phyloP scores from a whole-genome alignment of 2,888 invertebrate genomes.

The Drosophila barbarae region DNA sequence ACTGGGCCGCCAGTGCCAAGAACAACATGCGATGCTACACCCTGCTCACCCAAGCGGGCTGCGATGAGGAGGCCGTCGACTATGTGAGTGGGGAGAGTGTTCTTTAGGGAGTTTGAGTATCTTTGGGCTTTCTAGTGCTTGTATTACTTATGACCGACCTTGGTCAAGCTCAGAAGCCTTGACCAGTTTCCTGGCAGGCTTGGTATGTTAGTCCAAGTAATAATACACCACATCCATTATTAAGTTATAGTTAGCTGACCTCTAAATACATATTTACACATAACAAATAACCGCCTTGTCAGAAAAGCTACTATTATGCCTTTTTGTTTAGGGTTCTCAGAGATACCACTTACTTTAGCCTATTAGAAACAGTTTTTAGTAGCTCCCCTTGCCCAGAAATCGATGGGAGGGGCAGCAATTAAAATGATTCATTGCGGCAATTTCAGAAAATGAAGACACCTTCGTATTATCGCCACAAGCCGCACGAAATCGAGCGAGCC shows the following conservation, averaged over 20 bases:
- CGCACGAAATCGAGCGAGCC: conserved; percentile 88
- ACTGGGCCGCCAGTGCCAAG: conserved; percentile 91
- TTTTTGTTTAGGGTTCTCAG: not conserved
- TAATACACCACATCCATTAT: conserved; percentile 1
- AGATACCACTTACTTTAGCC: not conserved
- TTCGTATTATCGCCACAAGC: conserved; percentile 87
- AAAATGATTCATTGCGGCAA: conserved; percentile 46
- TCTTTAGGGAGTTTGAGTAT: too few relatives aligned
- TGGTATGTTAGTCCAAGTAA: not conserved
- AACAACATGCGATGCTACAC: conserved; percentile 89
- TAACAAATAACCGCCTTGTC: conserved; percentile 1
- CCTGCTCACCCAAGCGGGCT: conserved; percentile 88
- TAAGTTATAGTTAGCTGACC: conserved; percentile 1
- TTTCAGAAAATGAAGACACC: conserved; percentile 90
- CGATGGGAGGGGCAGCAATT: conserved; percentile 32
- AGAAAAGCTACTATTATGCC: not conserved
- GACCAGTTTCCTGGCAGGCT: conserved; percentile 5
- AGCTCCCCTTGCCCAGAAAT: not conserved
- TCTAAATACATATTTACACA: conserved; percentile 4
- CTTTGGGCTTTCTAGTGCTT: not conserved
- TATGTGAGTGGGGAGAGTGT: conserved; percentile 83
- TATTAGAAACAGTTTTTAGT: not conserved
- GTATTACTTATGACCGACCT: not conserved
- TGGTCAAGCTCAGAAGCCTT: not conserved
- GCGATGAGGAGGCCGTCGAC: conserved; percentile 90